phyloP scores from a whole-genome alignment of 2,888 invertebrate species.

The Pandemis corylana region DNA sequence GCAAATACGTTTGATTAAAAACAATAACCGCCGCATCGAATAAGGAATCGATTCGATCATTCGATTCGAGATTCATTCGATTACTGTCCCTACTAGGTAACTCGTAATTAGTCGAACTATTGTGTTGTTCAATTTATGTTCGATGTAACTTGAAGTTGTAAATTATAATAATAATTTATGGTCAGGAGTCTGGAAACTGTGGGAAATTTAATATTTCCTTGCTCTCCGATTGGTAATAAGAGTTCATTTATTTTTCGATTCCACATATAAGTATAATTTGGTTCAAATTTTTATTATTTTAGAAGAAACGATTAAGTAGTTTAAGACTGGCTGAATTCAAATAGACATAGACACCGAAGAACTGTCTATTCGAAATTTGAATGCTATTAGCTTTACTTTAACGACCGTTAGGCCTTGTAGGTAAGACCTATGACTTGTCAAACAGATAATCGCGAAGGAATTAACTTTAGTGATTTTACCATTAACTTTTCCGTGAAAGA shows the following conservation, averaged over 20 bases:
- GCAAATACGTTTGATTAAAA: conserved; percentile 41
- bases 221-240: not conserved
- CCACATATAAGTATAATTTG: not conserved
- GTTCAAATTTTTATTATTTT: too few species aligned
- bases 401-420: too few species aligned
- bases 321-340: too few species aligned
- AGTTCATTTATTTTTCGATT: not conserved
- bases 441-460: too few species aligned
- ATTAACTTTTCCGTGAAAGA: too few species aligned
- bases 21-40: conserved; percentile 36
- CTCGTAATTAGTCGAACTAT: conserved; percentile 41
- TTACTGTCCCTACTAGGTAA: conserved; percentile 42
- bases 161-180: conserved; percentile 40
- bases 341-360: too few species aligned
- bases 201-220: conserved; percentile 3
- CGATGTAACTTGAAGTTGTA: conserved; percentile 29
- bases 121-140: conserved; percentile 41
- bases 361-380: too few species aligned
- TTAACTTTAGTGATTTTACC: too few species aligned
- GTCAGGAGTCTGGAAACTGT: conserved; percentile 18
- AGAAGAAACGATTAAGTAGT: too few species aligned
- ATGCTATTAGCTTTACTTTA: too few species aligned
- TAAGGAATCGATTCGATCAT: conserved; percentile 43
- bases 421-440: too few species aligned
- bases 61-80: conserved; percentile 40